Evolutionary conservation across 1,140 invertebrate species (phyloP), one percentile per base, ranked within the genome.

Genomic region (Dolichoris vasculosae): DNA sequence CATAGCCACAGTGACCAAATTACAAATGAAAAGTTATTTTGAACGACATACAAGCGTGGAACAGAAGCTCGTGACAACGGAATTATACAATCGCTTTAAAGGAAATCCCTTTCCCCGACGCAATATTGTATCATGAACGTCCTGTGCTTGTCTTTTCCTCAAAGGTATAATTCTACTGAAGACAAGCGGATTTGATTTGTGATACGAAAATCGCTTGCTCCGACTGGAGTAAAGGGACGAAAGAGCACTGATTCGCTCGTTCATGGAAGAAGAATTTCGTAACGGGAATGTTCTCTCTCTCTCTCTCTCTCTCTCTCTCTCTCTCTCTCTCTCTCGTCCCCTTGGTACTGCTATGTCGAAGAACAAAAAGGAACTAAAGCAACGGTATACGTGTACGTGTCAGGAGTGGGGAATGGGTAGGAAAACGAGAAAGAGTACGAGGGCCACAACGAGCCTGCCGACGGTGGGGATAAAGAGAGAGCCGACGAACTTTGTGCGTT

Each of bases 211-310:
- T 26, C 3, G 23, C 55, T 59, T 4, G 6, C 13, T 20, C 55
- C 55, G 20, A 59, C n/a, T n/a, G n/a, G 55, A 26, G 9, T 0
- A 26, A 11, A 71, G 32, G 30, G 76, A 38, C 55, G 59, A 75
- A 0, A 32, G 82, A 76, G 26, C 78, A 67, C 40, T 67, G 3
- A 9, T 46, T 80, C 38, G 55, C 78, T 43, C 35, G 35, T 64
- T 82, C 32, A 43, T 17, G 43, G 32, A 71, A 83, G 75, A 79
- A 79, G 82, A 83, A 85, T 85, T 85, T 85, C 83, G 77, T 81
- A 85, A 85, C 83, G 83, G 83, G 75, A 76, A 76, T 46, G 2
- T 15, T 3, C 9, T 51, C 75, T 51, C 15, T 73, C 20, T 32
- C 23, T 38, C 38, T 73, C 78, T 26, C 30, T 43, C 8, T 73